Evolutionary conservation across 92 coral and sea anemone species (phyloP).

Genomic region (Parazoanthus atlanticus): DNA sequence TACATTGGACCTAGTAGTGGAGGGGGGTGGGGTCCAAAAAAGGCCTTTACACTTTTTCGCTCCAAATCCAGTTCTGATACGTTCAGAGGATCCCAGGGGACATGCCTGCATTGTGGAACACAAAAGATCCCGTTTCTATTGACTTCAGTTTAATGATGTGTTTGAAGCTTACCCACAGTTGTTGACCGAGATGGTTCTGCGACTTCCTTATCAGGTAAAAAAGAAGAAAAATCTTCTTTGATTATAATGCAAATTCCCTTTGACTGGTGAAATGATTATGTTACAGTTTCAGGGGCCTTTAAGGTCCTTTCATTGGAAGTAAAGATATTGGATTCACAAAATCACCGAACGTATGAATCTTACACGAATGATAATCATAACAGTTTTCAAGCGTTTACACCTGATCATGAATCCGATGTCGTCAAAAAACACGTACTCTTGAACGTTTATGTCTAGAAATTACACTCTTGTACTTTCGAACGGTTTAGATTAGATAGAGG

Average conservation of each 20-base stretch:
- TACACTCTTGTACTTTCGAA: no score
- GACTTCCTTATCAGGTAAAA: conserved; percentile 90
- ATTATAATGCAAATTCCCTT: background rate
- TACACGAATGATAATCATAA: background rate
- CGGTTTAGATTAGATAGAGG: no score
- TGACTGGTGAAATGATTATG: background rate
- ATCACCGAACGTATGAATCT: background rate
- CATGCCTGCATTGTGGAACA: no score
- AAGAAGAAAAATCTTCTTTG: background rate
- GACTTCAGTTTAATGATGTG: no score
- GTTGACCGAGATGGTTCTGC: conserved; percentile 94
- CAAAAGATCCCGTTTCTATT: no score
- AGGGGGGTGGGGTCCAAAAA: no score
- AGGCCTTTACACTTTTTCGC: no score
- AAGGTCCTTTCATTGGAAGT: background rate
- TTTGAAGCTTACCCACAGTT: conserved; percentile 97
- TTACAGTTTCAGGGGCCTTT: background rate
- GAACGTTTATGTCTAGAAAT: no score
- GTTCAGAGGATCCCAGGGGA: no score
- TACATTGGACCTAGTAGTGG: no score
- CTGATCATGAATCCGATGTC: background rate
- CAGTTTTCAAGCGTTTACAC: background rate
- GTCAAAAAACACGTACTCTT: background rate
- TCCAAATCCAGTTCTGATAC: no score
- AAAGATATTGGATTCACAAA: no score